These are phyloP conservation scores for Nemopilema nomurai DNA, from an alignment of 30 jellyfish, hydroid and myxozoan species.

Conservation along the genomic window DNA sequence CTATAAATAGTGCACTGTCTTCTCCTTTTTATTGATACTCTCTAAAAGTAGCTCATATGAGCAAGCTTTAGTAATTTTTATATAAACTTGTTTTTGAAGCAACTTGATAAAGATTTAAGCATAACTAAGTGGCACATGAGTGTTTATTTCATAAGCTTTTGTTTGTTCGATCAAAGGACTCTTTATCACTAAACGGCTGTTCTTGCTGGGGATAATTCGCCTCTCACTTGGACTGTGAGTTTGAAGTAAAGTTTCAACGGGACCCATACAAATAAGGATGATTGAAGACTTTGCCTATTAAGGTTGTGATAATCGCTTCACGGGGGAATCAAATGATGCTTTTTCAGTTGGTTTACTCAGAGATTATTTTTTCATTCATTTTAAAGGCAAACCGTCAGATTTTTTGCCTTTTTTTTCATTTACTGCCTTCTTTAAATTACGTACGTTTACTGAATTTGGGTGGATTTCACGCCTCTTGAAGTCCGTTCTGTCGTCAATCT, in stretches of 20 bases:
- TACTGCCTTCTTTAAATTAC: too few relatives aligned
- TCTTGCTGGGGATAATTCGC: constrained; percentile 58
- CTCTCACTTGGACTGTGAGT: constrained; percentile 71
- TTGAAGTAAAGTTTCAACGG: constrained; percentile 51
- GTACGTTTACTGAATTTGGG: too few relatives aligned
- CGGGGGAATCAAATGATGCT: constrained; percentile 40
- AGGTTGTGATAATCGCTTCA: constrained; percentile 1
- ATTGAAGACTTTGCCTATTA: constrained; percentile 32
- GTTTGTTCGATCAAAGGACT: constrained; percentile 19
- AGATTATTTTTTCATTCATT: not conserved
- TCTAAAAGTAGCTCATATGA: not conserved
- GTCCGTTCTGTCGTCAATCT: too few relatives aligned
- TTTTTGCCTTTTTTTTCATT: too few relatives aligned
- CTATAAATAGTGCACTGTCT: not conserved
- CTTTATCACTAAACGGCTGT: constrained; percentile 33
- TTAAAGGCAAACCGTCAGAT: not conserved
- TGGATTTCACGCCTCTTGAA: too few relatives aligned
- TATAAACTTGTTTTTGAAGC: not conserved
- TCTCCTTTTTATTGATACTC: not conserved
- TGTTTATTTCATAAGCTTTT: constrained; percentile 37
- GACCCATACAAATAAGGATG: constrained; percentile 28
- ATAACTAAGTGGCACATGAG: constrained; percentile 69
- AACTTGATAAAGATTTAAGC: constrained; percentile 23
- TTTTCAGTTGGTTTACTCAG: not conserved
- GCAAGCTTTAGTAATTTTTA: not conserved